Percentiles rank a stretch among this genome's conserved stretches.
Conservation (phyloP, 2,113 vertebrate species). For the Oenanthe melanoleuca region DNA sequence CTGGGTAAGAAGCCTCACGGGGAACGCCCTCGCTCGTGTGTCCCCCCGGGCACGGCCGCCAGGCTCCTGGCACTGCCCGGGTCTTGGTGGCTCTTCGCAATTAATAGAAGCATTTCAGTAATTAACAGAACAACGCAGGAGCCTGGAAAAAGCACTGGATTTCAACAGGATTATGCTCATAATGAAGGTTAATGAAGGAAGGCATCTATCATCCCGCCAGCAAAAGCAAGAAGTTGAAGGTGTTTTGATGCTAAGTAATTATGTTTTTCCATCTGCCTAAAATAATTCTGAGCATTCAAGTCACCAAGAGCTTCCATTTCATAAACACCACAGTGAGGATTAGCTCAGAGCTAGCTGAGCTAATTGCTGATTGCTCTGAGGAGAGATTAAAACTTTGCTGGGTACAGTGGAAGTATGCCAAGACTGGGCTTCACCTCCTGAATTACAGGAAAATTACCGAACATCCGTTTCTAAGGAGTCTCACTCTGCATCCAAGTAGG, state of each 20-base stretch:
- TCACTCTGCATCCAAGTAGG: background rate
- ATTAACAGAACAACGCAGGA: background rate
- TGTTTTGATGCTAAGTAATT: background rate
- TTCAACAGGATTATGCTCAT: background rate
- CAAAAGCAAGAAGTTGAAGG: background rate
- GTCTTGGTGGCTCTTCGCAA: rapidly evolving
- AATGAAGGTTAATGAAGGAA: background rate
- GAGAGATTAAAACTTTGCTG: background rate
- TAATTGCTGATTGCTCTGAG: background rate
- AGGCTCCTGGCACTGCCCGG: rapidly evolving
- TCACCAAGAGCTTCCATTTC: background rate
- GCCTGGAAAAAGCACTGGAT: background rate
- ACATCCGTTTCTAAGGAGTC: background rate
- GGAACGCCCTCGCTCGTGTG: rapidly evolving
- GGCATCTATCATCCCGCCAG: rapidly evolving
- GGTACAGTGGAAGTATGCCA: background rate
- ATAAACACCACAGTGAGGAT: background rate
- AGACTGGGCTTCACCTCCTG: background rate
- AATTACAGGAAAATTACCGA: background rate
- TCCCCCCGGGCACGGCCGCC: rapidly evolving
- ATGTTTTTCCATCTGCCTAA: background rate
- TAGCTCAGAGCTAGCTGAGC: background rate
- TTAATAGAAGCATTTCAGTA: background rate
- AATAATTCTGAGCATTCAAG: background rate
- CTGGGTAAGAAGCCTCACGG: rapidly evolving